A percentile compares a stretch with the other conserved stretches of the same genome.
Conservation (phyloP, 2,888 invertebrate genomes). For the Steinernema carpocapsae region DNA sequence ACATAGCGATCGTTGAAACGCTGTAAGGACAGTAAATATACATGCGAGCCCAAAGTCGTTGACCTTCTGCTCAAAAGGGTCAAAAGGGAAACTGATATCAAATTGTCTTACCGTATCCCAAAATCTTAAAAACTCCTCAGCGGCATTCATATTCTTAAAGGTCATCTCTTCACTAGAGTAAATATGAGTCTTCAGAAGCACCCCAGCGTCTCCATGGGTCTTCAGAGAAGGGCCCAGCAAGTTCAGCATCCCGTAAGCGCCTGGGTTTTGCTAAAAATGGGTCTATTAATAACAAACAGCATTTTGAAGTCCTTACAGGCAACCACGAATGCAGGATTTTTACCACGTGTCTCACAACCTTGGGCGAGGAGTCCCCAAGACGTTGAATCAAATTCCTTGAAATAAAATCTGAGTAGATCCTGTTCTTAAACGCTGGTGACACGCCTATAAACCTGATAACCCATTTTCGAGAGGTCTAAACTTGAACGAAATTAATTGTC, state of each 20-base stretch:
- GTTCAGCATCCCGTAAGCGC: constrained; percentile 11
- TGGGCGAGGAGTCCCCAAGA: constrained; percentile 82
- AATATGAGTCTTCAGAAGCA: constrained; percentile 52
- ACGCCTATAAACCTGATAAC: constrained; percentile 89
- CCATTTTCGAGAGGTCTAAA: constrained; percentile 76
- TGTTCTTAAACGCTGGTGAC: constrained; percentile 70
- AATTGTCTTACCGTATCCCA: neutral
- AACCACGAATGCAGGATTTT: constrained; percentile 53
- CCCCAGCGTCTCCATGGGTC: constrained; percentile 59
- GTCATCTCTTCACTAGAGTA: constrained; percentile 53
- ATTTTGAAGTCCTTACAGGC: constrained; percentile 47
- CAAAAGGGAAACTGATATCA: too few relatives aligned
- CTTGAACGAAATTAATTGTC: neutral
- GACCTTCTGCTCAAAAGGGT: too few relatives aligned
- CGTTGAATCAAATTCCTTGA: constrained; percentile 83
- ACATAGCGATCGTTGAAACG: constrained; percentile 78
- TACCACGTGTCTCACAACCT: constrained; percentile 71
- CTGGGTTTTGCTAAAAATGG: constrained; percentile 47
- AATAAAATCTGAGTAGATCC: constrained; percentile 64
- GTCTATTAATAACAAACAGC: neutral
- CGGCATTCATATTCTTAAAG: constrained; percentile 44
- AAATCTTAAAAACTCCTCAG: constrained; percentile 35
- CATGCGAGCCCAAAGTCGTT: too few relatives aligned
- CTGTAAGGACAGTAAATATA: constrained; percentile 61
- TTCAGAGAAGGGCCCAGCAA: constrained; percentile 38